A percentile compares a stretch with the other conserved stretches of the same genome.
These are phyloP conservation scores for Sweltsa coloradensis DNA, from an alignment of 1,140 invertebrate genomes.

Conservation along the genomic window DNA sequence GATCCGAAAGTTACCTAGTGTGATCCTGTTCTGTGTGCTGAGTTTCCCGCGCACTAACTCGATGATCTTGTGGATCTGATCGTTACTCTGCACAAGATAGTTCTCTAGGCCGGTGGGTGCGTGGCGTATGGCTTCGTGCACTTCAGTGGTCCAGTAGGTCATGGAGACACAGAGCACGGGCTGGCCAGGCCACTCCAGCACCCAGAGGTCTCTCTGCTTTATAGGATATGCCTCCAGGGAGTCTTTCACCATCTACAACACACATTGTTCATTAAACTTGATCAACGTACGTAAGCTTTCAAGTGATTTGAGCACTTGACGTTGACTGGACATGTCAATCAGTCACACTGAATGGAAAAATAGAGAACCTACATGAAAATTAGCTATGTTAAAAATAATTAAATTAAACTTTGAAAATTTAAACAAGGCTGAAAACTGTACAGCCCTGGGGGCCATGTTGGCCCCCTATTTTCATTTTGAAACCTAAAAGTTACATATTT, in stretches of 20 bases:
- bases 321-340: too few species aligned
- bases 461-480: too few species aligned
- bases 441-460: too few species aligned
- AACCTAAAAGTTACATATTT: too few species aligned
- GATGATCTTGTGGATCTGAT: slow-evolving; percentile 74
- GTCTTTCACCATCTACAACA: slow-evolving; percentile 31
- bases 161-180: slow-evolving; percentile 74
- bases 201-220: slow-evolving; percentile 61
- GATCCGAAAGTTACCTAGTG: slow-evolving; percentile 49
- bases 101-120: slow-evolving; percentile 35
- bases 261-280: slow-evolving; percentile 2
- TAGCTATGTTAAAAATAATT: too few species aligned
- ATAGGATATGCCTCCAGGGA: slow-evolving; percentile 52
- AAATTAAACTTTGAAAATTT: too few species aligned
- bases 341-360: too few species aligned
- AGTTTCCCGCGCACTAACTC: slow-evolving; percentile 76
- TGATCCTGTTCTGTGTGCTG: slow-evolving; percentile 78
- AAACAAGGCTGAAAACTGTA: too few species aligned
- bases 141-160: slow-evolving; percentile 79
- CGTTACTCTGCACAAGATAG: slow-evolving; percentile 44
- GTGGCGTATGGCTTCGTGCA: slow-evolving; percentile 56
- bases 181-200: slow-evolving; percentile 81
- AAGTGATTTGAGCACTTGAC: too few species aligned
- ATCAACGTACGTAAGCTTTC: too few species aligned
- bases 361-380: too few species aligned